Conservation (phyloP, 1,140 invertebrate genomes). For the Monomorium pharaonis region DNA sequence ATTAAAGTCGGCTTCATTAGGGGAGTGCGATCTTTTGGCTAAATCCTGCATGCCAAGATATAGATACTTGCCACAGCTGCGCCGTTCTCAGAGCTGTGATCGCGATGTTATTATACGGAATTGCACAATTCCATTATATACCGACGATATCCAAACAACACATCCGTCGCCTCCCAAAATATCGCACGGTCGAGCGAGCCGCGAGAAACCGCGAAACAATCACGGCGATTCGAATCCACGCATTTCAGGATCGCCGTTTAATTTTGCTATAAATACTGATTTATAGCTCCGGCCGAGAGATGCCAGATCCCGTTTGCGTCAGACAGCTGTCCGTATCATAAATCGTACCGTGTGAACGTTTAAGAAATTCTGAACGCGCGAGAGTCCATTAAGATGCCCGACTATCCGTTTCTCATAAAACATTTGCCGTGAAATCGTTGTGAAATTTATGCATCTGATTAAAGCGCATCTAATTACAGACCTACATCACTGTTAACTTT, state of each 20-base stretch:
- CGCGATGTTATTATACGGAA: slow-evolving; percentile 6
- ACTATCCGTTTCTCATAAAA: neutral
- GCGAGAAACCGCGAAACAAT: neutral
- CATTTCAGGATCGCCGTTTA: slow-evolving; percentile 28
- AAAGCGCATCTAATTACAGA: neutral
- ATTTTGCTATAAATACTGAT: slow-evolving; percentile 79
- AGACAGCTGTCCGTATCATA: slow-evolving; percentile 57
- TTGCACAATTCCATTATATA: slow-evolving; percentile 48
- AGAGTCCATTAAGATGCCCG: slow-evolving; percentile 4
- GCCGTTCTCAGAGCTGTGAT: neutral
- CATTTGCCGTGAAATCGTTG: neutral
- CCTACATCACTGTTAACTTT: neutral
- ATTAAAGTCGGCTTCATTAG: neutral
- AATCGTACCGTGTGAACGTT: slow-evolving; percentile 31
- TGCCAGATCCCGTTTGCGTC: slow-evolving; percentile 74
- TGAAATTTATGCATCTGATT: slow-evolving; percentile 2
- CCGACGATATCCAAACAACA: neutral
- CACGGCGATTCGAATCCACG: neutral
- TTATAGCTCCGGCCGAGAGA: slow-evolving; percentile 63
- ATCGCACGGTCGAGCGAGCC: slow-evolving; percentile 7
- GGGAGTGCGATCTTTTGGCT: neutral
- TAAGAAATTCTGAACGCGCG: slow-evolving; percentile 25
- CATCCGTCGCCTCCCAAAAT: slow-evolving; percentile 36
- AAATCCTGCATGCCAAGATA: neutral
- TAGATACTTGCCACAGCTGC: neutral